Evolutionary conservation across 2,797 vertebrate genomes (phyloP).

Genomic region (Schizopygopsis malacanthus): DNA sequence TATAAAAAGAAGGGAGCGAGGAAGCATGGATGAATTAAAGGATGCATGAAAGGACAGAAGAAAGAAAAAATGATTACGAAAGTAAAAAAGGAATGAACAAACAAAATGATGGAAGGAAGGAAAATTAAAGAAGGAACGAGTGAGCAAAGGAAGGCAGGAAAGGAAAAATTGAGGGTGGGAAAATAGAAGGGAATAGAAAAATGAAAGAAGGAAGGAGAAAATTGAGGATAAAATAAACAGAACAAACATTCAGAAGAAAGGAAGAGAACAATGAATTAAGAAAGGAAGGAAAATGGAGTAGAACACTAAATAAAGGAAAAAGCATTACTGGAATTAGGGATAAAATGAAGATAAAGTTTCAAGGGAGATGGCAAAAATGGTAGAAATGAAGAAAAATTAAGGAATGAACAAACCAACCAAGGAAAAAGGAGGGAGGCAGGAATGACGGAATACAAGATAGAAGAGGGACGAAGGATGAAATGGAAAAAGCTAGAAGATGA

Average conservation of each 20-base stretch:
- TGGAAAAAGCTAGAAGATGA: not conserved
- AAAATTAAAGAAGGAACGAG: not conserved
- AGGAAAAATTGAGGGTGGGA: not conserved
- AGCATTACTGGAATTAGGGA: not conserved
- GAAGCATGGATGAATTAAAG: not conserved
- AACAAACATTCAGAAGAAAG: not conserved
- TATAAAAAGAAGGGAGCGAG: not conserved
- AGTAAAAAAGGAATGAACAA: not conserved
- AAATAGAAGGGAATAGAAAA: not conserved
- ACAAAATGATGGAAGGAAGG: not conserved
- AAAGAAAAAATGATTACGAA: not conserved
- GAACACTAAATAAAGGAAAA: not conserved
- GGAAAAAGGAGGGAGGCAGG: not conserved
- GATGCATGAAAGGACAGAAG: not conserved
- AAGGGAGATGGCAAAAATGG: too few species aligned
- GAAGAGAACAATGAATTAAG: not conserved
- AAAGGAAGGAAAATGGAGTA: not conserved
- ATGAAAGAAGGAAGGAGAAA: not conserved
- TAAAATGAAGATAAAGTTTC: not conserved
- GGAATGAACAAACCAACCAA: not conserved
- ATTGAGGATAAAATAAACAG: not conserved
- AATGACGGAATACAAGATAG: too few species aligned
- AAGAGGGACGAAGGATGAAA: not conserved
- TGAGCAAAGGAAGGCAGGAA: not conserved
- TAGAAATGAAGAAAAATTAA: not conserved